phyloP scores from a whole-genome alignment of 2,888 invertebrate genomes.

The Pachydiplax longipennis region DNA sequence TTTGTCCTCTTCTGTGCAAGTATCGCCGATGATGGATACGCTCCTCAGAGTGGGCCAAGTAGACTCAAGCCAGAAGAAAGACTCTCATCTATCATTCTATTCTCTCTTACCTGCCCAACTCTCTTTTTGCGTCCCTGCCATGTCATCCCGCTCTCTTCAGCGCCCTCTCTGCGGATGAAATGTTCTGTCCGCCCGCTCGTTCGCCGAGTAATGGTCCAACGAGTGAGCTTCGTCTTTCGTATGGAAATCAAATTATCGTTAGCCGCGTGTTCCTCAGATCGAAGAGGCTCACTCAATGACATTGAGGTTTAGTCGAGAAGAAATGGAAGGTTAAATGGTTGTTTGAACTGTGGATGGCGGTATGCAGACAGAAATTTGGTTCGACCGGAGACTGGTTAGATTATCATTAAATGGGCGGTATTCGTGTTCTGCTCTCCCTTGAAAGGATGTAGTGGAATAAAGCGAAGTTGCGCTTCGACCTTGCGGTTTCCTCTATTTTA shows the following conservation, averaged over 20 bases:
- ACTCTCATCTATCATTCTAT: too few species aligned
- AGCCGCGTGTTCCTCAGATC: background rate
- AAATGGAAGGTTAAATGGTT: background rate
- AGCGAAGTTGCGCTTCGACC: background rate
- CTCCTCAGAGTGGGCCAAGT: too few species aligned
- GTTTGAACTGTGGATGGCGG: background rate
- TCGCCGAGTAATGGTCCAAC: background rate
- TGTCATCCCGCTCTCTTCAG: background rate
- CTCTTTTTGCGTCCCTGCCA: background rate
- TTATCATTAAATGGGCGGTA: constrained; percentile 6
- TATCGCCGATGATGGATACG: too few species aligned
- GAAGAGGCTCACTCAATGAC: background rate
- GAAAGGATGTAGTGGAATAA: constrained; percentile 5
- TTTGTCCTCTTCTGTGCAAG: too few species aligned
- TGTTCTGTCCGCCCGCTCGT: background rate
- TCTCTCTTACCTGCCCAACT: background rate
- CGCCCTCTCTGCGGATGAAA: background rate
- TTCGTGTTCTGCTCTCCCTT: background rate
- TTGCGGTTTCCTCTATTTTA: background rate
- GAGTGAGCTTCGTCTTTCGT: background rate
- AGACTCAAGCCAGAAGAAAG: too few species aligned
- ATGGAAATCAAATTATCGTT: constrained; percentile 3
- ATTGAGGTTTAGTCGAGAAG: background rate
- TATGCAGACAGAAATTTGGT: background rate
- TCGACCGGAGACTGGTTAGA: background rate